Conservation (phyloP, 2,113 vertebrate species). For the Mormoops blainvillei region DNA sequence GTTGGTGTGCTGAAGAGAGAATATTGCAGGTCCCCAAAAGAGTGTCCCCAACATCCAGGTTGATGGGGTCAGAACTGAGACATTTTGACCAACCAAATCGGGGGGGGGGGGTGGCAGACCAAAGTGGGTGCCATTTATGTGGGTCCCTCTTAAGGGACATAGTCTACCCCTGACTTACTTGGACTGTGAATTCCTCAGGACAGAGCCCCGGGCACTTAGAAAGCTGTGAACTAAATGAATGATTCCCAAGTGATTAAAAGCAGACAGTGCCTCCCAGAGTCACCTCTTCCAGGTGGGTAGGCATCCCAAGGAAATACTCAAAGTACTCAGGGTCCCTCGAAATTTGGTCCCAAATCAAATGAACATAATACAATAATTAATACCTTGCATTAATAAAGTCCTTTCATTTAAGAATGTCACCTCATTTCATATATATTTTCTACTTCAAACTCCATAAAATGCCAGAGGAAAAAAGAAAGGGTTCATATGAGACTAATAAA, state of each 20-base stretch:
- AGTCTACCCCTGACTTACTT: neutral
- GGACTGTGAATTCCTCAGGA: neutral
- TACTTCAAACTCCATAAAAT: neutral
- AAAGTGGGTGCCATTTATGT: neutral
- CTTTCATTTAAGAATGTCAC: neutral
- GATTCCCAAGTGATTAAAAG: neutral
- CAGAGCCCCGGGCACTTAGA: neutral
- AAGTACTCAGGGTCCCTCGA: neutral
- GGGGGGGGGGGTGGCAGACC: neutral
- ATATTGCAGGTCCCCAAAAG: neutral
- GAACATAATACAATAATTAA: constrained; percentile 12
- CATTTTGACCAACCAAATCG: neutral
- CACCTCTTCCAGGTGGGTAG: neutral
- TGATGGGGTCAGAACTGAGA: neutral
- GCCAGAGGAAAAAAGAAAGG: neutral
- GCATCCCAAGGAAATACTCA: neutral
- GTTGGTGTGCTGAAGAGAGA: neutral
- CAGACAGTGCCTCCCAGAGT: neutral
- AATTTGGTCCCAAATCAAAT: neutral
- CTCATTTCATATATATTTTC: neutral
- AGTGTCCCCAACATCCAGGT: neutral
- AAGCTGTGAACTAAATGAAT: neutral
- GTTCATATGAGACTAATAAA: neutral
- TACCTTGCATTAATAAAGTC: neutral
- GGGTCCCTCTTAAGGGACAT: neutral